These are phyloP conservation scores for Charina bottae DNA, from an alignment of 2,113 vertebrate genomes.

Conservation along the genomic window DNA sequence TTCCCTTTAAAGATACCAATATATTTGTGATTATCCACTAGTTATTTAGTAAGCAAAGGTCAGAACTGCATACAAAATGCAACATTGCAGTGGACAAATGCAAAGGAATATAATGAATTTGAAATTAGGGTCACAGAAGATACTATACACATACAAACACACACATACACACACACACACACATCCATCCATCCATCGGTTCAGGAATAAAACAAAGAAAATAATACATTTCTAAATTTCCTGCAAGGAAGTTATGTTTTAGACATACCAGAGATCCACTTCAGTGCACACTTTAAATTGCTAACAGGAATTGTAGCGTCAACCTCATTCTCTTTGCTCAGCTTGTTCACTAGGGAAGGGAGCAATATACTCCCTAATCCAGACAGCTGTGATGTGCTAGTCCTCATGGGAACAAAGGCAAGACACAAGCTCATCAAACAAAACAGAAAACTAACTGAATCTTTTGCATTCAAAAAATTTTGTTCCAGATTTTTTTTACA, in stretches of 20 bases:
- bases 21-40: not conserved
- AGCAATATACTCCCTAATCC: not conserved
- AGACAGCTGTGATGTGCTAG: not conserved
- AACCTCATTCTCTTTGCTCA: constrained; percentile 4
- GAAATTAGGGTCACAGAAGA: not conserved
- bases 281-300: constrained; percentile 9
- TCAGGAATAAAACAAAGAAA: not conserved
- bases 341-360: not conserved
- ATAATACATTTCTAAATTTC: not conserved
- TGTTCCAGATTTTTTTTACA: not conserved
- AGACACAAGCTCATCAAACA: constrained; percentile 2
- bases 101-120: not conserved
- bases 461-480: not conserved
- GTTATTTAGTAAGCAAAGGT: not conserved
- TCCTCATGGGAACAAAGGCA: not conserved
- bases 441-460: constrained; percentile 7
- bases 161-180: not conserved
- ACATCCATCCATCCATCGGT: not conserved
- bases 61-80: not conserved
- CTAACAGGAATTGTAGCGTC: not conserved
- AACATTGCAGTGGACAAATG: not conserved
- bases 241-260: constrained; percentile 1
- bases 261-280: not conserved
- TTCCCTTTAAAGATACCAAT: not conserved
- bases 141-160: not conserved